Evolutionary conservation across 1,140 invertebrate genomes (phyloP).

Genomic region (Myzus persicae): DNA sequence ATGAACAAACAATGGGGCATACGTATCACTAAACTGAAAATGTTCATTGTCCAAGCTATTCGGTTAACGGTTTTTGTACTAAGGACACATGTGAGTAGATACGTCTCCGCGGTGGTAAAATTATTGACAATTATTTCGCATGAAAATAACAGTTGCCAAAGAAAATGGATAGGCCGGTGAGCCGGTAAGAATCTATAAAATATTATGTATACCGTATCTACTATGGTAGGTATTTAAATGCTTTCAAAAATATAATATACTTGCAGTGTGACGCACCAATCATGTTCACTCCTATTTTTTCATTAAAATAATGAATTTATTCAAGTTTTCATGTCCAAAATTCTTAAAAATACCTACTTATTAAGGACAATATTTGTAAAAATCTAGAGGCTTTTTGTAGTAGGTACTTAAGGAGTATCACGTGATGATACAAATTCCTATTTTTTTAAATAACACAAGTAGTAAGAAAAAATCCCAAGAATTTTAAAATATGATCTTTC

Average conservation of each 20-base stretch:
- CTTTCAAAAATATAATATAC: not conserved
- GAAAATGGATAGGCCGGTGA: not conserved
- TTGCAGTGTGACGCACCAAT: too few relatives aligned
- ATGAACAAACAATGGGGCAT: slow-evolving; percentile 6
- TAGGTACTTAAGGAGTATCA: too few relatives aligned
- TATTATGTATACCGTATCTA: not conserved
- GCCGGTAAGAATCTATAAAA: not conserved
- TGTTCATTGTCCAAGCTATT: not conserved
- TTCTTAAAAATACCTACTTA: too few relatives aligned
- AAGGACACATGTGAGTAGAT: not conserved
- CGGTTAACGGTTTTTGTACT: not conserved
- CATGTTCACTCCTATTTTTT: too few relatives aligned
- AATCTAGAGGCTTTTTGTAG: too few relatives aligned
- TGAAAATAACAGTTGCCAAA: not conserved
- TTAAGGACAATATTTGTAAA: too few relatives aligned
- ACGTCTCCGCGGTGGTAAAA: not conserved
- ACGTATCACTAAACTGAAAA: not conserved
- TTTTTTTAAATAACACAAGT: too few relatives aligned
- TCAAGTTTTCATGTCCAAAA: too few relatives aligned
- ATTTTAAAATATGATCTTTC: too few relatives aligned
- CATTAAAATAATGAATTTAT: too few relatives aligned
- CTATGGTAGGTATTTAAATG: not conserved
- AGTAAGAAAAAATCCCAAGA: too few relatives aligned
- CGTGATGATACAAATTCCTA: too few relatives aligned
- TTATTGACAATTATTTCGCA: not conserved